Evolutionary conservation across 30 jellyfish, hydroid and myxozoan genomes (phyloP), one percentile per base, ranked within the genome.

Genomic region (Turritopsis rubra): DNA sequence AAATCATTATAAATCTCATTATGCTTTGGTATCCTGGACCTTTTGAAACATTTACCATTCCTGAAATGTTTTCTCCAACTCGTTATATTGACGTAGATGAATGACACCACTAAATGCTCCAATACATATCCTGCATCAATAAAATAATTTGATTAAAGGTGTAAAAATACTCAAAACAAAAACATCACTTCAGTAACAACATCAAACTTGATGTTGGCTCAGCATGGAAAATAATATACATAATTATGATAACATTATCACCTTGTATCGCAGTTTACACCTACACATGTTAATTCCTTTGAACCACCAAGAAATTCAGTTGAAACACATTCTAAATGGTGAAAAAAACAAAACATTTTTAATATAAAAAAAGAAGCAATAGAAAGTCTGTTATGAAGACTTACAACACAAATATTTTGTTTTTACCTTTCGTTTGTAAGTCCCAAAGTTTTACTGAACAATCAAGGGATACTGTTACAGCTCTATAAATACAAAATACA

Each of bases 251-350:
- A 13, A 41, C 60, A 41, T 41, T 3, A 41, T 41, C 60, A 41
- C 60, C 60, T 41, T 41, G 60, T 41, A 41, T 41, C 60, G 13
- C 60, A 41, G 60, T 68, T 27, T 68, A 68, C 77, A 29, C 84
- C 52, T 29, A 87, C 89, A 26, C 89, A 71, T 28, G 88, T 87
- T 52, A 87, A 60, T 52, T 82, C 95, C 71, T 76, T 87, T 54
- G 90, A 85, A 60, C 86, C 87, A 16, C 89, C 87, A n/a, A 87
- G 54, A 28, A 31, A 81, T 53, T 81, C 89, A 53, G 95, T 71
- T 16, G 60, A 0, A 22, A 87, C 71, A 73, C 89, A 76, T 9
- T 76, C 91, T 84, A 66, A 19, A 75, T 31, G 13, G n/a, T n/a
- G 60, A 41, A 41, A 41, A 41, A 41, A 41, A 41, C 60, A 41